Conservation (phyloP, 2,113 vertebrate genomes). For the Heterotilapia buettikoferi region DNA sequence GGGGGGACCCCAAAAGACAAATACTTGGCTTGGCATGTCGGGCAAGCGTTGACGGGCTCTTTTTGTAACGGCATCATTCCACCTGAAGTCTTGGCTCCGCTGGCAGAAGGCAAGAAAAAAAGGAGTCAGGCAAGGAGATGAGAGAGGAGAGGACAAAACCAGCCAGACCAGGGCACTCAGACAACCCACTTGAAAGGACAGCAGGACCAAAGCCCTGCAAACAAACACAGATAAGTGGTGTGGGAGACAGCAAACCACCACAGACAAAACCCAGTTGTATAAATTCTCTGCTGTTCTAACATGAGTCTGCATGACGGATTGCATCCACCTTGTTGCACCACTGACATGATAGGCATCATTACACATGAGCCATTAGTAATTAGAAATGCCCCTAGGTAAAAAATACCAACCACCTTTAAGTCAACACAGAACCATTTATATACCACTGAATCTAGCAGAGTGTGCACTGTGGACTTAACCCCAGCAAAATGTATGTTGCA, state of each 20-base stretch:
- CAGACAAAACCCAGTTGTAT: background rate
- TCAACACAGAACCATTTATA: conserved; percentile 14
- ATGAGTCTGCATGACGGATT: conserved; percentile 21
- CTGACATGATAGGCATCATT: conserved; percentile 53
- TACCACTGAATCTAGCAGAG: background rate
- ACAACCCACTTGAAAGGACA: conserved; percentile 10
- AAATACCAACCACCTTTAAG: conserved; percentile 44
- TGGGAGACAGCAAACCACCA: background rate
- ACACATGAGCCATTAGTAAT: conserved; percentile 51
- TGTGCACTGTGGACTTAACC: background rate
- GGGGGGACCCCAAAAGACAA: conserved; percentile 80
- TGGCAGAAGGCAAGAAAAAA: conserved; percentile 25
- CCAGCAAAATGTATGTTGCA: background rate
- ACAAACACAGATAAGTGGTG: conserved; percentile 30
- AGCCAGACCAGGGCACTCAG: background rate
- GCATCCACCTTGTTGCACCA: conserved; percentile 44
- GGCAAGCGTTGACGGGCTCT: conserved; percentile 77
- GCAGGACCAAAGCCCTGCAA: conserved; percentile 5
- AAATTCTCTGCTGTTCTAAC: background rate
- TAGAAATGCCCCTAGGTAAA: conserved; percentile 46
- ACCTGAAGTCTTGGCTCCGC: conserved; percentile 75
- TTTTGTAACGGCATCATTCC: conserved; percentile 77
- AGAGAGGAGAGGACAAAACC: background rate
- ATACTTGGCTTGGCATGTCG: conserved; percentile 82
- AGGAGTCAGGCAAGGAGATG: background rate